Base-by-base conservation (phyloP, 1,140 invertebrate genomes). In the Pseudachorutes palmiensis region DNA sequence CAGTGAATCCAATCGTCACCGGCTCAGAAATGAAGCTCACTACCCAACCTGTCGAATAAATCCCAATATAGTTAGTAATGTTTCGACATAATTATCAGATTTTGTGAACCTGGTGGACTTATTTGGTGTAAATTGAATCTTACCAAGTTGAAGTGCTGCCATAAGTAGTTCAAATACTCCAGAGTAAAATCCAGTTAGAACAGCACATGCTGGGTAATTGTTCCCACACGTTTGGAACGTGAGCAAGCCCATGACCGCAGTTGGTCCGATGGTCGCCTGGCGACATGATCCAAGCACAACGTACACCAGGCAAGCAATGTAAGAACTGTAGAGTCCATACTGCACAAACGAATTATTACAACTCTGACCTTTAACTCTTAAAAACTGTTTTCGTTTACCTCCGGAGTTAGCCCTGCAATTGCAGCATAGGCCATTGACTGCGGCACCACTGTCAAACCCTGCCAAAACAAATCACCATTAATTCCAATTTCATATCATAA, bases 21-120 rank as follows among this genome's bases (percentile, higher is more conserved):
- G 93, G 91, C 60, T 90, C 85, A 0, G 93, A 94, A 76, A 97
- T 95, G 77, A 95, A 97, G 78, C 93, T 92, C 59, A 97, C 88
- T 22, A 97, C 80, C 70, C 96, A 92, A 72, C 94, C 94, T 94
- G 79, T 2, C 31, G 26, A 66, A 55, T 55, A 49, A 64, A 29
- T 41, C 41, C 5, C n/a, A n/a, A n/a, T n/a, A n/a, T n/a, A n/a
- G n/a, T n/a, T n/a, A n/a, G n/a, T n/a, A n/a, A n/a, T n/a, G n/a
- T n/a, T n/a, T n/a, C n/a, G n/a, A n/a, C n/a, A 30, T n/a, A 28
- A 33, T 61, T 61, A 29, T 49, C 14, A 63, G 32, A 31, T 57
- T 59, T 33, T 62, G n/a, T n/a, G n/a, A n/a, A n/a, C n/a, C n/a
- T n/a, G n/a, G n/a, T n/a, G 19, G 30, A n/a, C 48, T 62, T 19